Percentiles rank a stretch among this genome's conserved stretches.
Conservation (phyloP, 2,797 vertebrate species). For the Euthynnus affinis region DNA sequence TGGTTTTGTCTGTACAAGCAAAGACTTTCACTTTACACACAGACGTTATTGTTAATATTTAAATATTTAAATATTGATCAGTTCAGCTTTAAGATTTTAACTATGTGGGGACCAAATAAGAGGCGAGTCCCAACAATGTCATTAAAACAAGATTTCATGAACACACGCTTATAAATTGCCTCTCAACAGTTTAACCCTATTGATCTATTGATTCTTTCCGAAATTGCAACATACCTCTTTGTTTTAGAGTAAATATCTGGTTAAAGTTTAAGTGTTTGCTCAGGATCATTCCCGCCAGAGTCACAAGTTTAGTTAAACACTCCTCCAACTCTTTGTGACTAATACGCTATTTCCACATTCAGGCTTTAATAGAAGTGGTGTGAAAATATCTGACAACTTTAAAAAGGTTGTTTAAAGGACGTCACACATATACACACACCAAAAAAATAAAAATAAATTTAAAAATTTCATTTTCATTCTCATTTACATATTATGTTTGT, state of each 20-base stretch:
- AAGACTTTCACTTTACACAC: no score
- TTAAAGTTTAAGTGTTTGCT: constrained; percentile 36
- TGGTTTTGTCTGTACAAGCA: no score
- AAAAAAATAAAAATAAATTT: no score
- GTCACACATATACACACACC: no score
- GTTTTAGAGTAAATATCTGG: not conserved
- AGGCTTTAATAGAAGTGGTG: not conserved
- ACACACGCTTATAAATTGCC: not conserved
- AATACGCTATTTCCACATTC: not conserved
- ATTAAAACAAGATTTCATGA: no score
- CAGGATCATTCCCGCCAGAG: constrained; percentile 1
- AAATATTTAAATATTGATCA: no score
- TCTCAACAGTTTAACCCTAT: not conserved
- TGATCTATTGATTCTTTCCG: not conserved
- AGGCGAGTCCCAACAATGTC: no score
- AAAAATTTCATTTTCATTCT: no score
- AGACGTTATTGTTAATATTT: no score
- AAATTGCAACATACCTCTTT: constrained; percentile 19
- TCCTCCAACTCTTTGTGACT: constrained; percentile 11
- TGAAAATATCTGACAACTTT: constrained; percentile 9
- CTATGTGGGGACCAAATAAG: no score
- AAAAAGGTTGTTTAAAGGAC: not conserved
- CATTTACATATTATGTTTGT: not conserved
- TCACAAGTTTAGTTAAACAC: not conserved
- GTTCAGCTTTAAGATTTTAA: no score